phyloP scores from a whole-genome alignment of 2,797 vertebrate genomes.

The Oryzias dopingdopingensis region DNA sequence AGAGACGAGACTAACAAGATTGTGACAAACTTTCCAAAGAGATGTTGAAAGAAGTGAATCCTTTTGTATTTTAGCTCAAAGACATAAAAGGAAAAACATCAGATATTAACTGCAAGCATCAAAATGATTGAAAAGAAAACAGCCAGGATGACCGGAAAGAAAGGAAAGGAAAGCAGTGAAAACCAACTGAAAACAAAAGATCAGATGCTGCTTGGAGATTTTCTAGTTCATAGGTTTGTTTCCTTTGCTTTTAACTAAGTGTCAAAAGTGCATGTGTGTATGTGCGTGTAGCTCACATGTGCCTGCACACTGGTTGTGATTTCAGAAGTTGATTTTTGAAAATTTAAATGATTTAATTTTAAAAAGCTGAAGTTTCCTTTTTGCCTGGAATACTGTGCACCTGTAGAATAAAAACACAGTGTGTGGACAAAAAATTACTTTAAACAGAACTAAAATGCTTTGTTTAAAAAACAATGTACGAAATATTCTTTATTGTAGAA shows the following conservation, averaged over 20 bases:
- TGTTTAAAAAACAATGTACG: too few species aligned
- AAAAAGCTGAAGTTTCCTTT: neutral
- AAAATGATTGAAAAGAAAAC: neutral
- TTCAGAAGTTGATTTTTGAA: neutral
- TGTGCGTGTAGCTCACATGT: neutral
- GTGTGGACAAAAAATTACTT: too few species aligned
- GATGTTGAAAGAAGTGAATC: slow-evolving; percentile 1
- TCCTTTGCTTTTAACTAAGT: slow-evolving; percentile 1
- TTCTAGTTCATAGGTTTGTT: slow-evolving; percentile 2
- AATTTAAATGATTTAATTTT: neutral
- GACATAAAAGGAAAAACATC: too few species aligned
- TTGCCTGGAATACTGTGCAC: neutral
- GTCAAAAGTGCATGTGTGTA: neutral
- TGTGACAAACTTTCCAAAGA: neutral
- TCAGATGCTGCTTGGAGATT: slow-evolving; percentile 3
- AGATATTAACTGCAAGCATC: too few species aligned
- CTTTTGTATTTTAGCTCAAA: neutral
- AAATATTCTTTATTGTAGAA: too few species aligned
- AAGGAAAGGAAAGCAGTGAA: slow-evolving; percentile 3
- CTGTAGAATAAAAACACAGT: too few species aligned
- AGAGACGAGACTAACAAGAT: neutral
- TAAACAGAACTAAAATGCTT: too few species aligned
- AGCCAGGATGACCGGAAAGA: neutral
- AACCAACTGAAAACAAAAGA: neutral
- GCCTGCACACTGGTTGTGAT: too few species aligned